Evolutionary conservation across 2,888 invertebrate genomes (phyloP).

Genomic region (Graphium colonna): DNA sequence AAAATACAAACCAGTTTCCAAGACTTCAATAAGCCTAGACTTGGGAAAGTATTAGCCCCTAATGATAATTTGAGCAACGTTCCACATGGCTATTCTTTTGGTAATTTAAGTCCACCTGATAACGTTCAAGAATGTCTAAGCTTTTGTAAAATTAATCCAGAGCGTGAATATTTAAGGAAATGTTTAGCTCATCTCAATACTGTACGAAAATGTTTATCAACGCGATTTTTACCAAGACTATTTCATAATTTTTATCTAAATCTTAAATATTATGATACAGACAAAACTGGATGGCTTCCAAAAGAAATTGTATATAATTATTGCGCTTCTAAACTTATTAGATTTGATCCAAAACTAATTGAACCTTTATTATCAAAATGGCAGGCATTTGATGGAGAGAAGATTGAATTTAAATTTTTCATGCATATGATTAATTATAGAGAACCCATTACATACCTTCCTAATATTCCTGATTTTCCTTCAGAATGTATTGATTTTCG

Average conservation of each 20-base stretch:
- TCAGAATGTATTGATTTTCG: conserved; percentile 52
- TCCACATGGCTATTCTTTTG: conserved; percentile 69
- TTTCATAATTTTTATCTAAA: conserved; percentile 51
- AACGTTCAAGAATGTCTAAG: conserved; percentile 67
- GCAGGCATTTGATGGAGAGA: conserved; percentile 63
- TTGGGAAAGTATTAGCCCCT: conserved; percentile 67
- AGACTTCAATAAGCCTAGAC: conserved; percentile 46
- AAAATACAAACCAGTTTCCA: conserved; percentile 62
- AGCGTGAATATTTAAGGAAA: conserved; percentile 55
- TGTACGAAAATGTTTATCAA: conserved; percentile 50
- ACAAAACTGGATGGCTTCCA: conserved; percentile 65
- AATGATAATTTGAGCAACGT: conserved; percentile 68
- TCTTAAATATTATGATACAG: conserved; percentile 55
- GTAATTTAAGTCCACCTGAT: conserved; percentile 59
- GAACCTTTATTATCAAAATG: conserved; percentile 69
- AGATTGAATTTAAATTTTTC: conserved; percentile 73
- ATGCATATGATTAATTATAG: conserved; percentile 68
- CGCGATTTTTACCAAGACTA: conserved; percentile 50
- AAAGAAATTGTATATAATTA: conserved; percentile 61
- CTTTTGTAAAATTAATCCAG: conserved; percentile 50
- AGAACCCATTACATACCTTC: conserved; percentile 56
- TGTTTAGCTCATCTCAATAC: conserved; percentile 70
- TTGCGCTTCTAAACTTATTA: conserved; percentile 60
- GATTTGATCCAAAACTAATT: conserved; percentile 68
- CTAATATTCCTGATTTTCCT: conserved; percentile 58